Conservation (phyloP, 2,113 vertebrate species). For the Galeopterus variegatus region DNA sequence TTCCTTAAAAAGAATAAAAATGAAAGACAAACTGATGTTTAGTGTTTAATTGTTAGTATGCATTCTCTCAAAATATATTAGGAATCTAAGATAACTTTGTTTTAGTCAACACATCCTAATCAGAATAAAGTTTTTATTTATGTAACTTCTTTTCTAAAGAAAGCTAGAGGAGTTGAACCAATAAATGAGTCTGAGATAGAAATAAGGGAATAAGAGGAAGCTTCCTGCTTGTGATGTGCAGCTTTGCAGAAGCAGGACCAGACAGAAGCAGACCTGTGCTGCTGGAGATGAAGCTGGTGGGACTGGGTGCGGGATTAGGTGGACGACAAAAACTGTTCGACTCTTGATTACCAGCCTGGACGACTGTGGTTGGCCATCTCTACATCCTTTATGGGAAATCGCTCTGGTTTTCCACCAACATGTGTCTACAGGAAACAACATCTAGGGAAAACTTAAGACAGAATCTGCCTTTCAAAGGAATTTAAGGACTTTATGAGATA, state of each 20-base stretch:
- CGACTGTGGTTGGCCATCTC: neutral
- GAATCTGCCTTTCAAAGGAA: conserved; percentile 22
- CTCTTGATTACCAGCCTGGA: neutral
- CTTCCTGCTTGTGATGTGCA: neutral
- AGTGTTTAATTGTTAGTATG: conserved; percentile 44
- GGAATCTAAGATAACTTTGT: conserved; percentile 24
- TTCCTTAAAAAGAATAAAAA: conserved; percentile 34
- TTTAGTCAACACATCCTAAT: conserved; percentile 12
- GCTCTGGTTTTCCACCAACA: neutral
- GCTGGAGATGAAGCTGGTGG: neutral
- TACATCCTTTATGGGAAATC: neutral
- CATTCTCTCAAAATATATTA: conserved; percentile 7
- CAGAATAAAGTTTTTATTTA: conserved; percentile 30
- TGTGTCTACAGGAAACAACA: neutral
- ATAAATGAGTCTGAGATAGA: neutral
- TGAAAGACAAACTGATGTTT: conserved; percentile 7
- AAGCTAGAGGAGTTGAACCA: neutral
- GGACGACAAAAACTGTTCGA: neutral
- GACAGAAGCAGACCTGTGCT: neutral
- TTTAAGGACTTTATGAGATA: neutral
- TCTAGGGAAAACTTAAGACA: neutral
- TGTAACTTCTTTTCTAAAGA: conserved; percentile 24
- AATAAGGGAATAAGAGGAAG: neutral
- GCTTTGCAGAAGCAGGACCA: neutral
- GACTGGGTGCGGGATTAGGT: neutral